Evolutionary conservation across 2,888 invertebrate species (phyloP), one percentile per base, ranked within the genome.

Genomic region (Creontiades dilutus): DNA sequence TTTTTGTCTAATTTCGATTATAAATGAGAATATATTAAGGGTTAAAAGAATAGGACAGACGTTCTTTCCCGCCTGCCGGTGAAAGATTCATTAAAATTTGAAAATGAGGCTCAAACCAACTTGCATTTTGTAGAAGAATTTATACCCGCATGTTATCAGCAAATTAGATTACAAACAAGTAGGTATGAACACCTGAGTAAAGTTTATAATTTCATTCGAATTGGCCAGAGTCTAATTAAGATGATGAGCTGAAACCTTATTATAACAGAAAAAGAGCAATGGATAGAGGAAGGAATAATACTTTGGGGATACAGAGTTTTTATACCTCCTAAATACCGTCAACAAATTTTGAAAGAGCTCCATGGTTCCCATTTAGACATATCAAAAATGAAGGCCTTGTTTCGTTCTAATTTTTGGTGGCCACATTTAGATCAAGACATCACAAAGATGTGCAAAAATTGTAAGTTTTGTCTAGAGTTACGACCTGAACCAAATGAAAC

Each of bases 371-470:
- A n/a, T n/a, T n/a, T n/a, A 23, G 91, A 91, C 1, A n/a, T 27
- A 1, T 19, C 78, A 0, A 87, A 87, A 55, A 87, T 87, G 87
- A 87, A 87, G 23, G 61, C 48, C 5, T 2, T 75, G 47, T 12
- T 23, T 11, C 28, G 52, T 13, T 87, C 68, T 5, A 88, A 52
- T 47, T 84, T 90, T 90, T 88, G 75, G 87, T 82, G 86, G 82
- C 55, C 75, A 23, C 3, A 47, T 46, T 37, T 88, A 27, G 52
- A 86, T 37, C 0, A 48, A 48, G 19, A 88, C 27, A n/a, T n/a
- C n/a, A n/a, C n/a, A n/a, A n/a, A n/a, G n/a, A n/a, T n/a, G n/a
- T n/a, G n/a, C n/a, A n/a, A 86, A 11, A 19, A 47, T 9, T 68
- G 75, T 47, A 11, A 47, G 14, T 46, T 86, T 47, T 86, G 86